Evolutionary conservation across 2,797 vertebrate species (phyloP).

Genomic region (Pempheris klunzingeri): DNA sequence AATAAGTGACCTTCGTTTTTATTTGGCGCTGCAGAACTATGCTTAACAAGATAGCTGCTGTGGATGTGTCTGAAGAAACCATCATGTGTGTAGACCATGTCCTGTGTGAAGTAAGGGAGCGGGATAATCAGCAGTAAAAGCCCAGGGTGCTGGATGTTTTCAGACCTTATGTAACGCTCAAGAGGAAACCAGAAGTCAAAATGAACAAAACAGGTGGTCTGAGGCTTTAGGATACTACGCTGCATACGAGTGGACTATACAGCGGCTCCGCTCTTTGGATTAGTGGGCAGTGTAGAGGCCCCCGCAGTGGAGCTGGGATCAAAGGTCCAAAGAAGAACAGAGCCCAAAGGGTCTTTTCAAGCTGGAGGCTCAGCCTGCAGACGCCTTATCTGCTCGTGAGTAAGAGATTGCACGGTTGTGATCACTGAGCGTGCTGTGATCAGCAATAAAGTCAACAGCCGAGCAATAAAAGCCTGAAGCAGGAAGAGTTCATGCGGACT

Average conservation of each 20-base stretch:
- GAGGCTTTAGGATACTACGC: background rate
- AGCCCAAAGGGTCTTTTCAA: background rate
- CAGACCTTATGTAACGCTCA: slow-evolving; percentile 28
- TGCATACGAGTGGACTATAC: background rate
- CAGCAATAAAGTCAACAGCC: slow-evolving; percentile 9
- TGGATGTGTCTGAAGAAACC: slow-evolving; percentile 21
- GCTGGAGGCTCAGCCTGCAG: background rate
- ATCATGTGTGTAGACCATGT: background rate
- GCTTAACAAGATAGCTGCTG: slow-evolving; percentile 16
- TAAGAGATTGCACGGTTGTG: background rate
- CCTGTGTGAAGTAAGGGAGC: slow-evolving; percentile 42
- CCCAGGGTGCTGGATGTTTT: slow-evolving; percentile 18
- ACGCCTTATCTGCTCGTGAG: slow-evolving; percentile 28
- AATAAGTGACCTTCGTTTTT: slow-evolving; percentile 48
- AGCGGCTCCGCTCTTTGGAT: slow-evolving; percentile 28
- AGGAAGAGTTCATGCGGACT: background rate
- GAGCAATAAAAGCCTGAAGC: slow-evolving; percentile 34
- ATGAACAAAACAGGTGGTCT: slow-evolving; percentile 3
- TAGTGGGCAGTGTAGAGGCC: slow-evolving; percentile 8
- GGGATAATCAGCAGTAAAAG: background rate
- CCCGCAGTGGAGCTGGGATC: slow-evolving; percentile 21
- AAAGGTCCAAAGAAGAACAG: slow-evolving; percentile 36
- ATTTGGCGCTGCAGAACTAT: slow-evolving; percentile 41
- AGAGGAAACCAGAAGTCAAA: slow-evolving; percentile 33
- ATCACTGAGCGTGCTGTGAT: background rate